Evolutionary conservation across 2,797 vertebrate species (phyloP).

Genomic region (Onychomys torridus): DNA sequence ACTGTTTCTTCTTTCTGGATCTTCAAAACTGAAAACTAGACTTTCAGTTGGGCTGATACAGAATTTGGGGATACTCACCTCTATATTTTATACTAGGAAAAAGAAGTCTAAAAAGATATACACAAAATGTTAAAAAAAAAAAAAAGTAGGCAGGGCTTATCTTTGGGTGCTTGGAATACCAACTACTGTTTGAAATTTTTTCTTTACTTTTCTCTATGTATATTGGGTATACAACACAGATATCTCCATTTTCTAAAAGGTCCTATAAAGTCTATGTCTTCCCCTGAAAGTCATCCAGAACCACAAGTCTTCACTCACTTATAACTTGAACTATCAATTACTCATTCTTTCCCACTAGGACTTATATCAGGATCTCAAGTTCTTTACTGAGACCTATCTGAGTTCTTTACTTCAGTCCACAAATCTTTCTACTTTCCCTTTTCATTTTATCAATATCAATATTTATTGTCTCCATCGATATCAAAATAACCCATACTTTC

Average conservation of each 20-base stretch:
- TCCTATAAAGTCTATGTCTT: conserved; percentile 34
- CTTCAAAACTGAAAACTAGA: neutral
- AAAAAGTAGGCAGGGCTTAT: neutral
- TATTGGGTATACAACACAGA: neutral
- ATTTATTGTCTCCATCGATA: neutral
- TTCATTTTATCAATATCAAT: neutral
- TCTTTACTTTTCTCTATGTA: conserved; percentile 17
- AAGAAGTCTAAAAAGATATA: neutral
- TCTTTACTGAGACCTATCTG: neutral
- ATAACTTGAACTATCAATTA: neutral
- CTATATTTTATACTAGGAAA: neutral
- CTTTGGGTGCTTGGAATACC: conserved; percentile 1
- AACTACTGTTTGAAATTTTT: conserved; percentile 9
- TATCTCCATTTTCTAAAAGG: conserved; percentile 2
- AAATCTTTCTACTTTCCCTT: conserved; percentile 1
- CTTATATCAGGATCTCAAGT: neutral
- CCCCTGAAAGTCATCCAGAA: conserved; percentile 26
- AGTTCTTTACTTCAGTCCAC: neutral
- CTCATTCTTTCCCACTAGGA: neutral
- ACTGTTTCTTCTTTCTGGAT: neutral
- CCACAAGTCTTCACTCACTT: conserved; percentile 19
- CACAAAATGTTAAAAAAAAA: conserved; percentile 15
- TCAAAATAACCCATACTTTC: neutral
- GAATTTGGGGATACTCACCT: neutral
- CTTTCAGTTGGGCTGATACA: neutral